Conservation (phyloP, 2,113 vertebrate genomes). For the Sprattus sprattus region DNA sequence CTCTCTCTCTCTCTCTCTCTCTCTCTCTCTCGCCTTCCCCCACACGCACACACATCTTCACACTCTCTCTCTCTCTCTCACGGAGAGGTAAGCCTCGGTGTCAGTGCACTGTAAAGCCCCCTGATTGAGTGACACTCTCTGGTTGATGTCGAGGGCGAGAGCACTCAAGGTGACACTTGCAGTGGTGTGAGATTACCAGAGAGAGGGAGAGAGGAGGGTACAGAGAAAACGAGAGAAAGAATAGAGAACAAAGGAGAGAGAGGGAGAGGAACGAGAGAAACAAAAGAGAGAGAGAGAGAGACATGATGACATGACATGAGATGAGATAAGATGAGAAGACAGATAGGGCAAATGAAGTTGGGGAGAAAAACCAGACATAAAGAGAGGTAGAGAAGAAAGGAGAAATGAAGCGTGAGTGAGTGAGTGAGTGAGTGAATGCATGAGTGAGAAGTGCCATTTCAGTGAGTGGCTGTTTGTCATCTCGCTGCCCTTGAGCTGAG, state of each 20-base stretch:
- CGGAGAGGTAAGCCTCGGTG: conserved; percentile 34
- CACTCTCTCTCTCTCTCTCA: not conserved
- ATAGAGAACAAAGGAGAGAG: not conserved
- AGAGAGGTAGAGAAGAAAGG: not conserved
- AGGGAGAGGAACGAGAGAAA: not conserved
- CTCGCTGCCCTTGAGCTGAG: conserved; percentile 52
- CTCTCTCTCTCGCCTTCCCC: too few species aligned
- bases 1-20: too few species aligned
- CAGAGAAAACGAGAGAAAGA: not conserved
- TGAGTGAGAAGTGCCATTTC: conserved; percentile 29
- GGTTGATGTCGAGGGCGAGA: conserved; percentile 52
- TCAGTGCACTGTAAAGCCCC: conserved; percentile 41
- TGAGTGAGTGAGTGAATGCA: not conserved
- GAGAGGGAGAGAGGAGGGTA: not conserved
- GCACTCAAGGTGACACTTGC: conserved; percentile 60
- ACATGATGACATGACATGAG: not conserved
- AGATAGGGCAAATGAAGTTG: not conserved
- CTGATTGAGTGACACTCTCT: conserved; percentile 59
- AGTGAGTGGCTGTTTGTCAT: conserved; percentile 35
- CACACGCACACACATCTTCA: not conserved
- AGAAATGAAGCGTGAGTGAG: not conserved
- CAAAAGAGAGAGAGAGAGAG: not conserved
- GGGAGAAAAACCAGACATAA: not conserved
- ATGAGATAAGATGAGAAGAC: not conserved
- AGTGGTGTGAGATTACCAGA: conserved; percentile 64